Evolutionary conservation across 2,113 vertebrate species (phyloP), one percentile per base, ranked within the genome.

Genomic region (Thunnus maccoyii): DNA sequence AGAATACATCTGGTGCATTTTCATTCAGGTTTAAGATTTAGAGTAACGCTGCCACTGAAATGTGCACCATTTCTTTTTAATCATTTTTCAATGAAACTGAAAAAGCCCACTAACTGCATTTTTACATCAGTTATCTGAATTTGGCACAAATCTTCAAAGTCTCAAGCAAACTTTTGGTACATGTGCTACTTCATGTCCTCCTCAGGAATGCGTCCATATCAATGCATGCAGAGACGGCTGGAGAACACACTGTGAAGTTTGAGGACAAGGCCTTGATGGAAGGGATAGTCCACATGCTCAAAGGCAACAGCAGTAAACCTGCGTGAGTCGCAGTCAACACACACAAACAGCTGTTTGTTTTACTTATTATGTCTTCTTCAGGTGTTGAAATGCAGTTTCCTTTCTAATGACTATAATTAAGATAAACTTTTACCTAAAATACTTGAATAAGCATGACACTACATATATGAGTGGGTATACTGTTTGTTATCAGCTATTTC

Each of bases 201-300:
- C 46, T 47, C 91, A 96, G 96, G 88, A 94, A 96, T 50, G 91
- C 93, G 0, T 95, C 96, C 56, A 87, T 96, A 68, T 93, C 94
- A n/a, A 91, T 93, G 91, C 93, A 93, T 20, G 87, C 85, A 6
- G 94, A 95, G 84, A 87, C 93, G 0, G 64, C 87, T 4, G 94
- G 96, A 54, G 91, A 96, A 84, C 84, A 94, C 87, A 94, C 93
- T 0, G 89, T 94, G 61, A 94, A 93, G 75, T 95, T 94, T 12
- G 61, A 94, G 9, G 91, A 94, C 41, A 47, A 56, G 18, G 76
- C 66, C 17, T 74, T 94, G 81, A 89, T 82, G 46, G 90, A 95
- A 9, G 90, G 88, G 12, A 94, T 96, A 9, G 85, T 96, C 25
- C 84, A 88, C 41, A 94, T 93, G 94, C 92, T 97, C 3, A 83